Evolutionary conservation across 2,113 vertebrate genomes (phyloP).

Genomic region (Phylloscopus trochilus): DNA sequence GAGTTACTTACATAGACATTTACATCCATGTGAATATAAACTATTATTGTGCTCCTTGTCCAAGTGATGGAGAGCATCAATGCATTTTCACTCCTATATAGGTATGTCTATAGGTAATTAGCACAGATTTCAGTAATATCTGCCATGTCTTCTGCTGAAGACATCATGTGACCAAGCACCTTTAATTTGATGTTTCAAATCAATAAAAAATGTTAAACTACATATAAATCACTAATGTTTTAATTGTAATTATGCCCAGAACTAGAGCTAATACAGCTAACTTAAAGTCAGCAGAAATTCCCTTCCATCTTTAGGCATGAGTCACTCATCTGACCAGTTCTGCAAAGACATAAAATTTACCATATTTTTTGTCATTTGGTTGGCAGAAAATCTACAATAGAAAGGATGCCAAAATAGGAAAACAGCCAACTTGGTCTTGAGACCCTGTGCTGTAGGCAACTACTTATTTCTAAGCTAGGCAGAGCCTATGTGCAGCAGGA

Average conservation of each 20-base stretch:
- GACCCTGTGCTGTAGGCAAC: not conserved
- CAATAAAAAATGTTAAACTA: not conserved
- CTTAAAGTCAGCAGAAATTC: not conserved
- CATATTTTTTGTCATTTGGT: not conserved
- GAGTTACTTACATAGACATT: not conserved
- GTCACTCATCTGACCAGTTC: not conserved
- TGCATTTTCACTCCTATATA: not conserved
- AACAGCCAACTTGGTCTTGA: not conserved
- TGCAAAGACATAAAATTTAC: not conserved
- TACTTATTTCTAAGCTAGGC: not conserved
- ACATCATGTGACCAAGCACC: not conserved
- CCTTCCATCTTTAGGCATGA: not conserved
- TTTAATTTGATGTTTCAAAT: not conserved
- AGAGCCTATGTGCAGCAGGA: not conserved
- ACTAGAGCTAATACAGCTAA: not conserved
- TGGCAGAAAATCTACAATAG: not conserved
- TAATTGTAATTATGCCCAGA: not conserved
- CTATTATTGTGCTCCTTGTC: not conserved
- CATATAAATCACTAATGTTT: not conserved
- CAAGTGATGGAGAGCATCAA: not conserved
- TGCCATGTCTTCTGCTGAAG: not conserved
- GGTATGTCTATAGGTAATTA: not conserved
- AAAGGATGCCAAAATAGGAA: not conserved
- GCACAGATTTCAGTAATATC: not conserved
- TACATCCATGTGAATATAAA: not conserved